These are phyloP conservation scores for Kuschelorhynchus macadamiae DNA, from an alignment of 2,888 invertebrate species.

Conservation along the genomic window DNA sequence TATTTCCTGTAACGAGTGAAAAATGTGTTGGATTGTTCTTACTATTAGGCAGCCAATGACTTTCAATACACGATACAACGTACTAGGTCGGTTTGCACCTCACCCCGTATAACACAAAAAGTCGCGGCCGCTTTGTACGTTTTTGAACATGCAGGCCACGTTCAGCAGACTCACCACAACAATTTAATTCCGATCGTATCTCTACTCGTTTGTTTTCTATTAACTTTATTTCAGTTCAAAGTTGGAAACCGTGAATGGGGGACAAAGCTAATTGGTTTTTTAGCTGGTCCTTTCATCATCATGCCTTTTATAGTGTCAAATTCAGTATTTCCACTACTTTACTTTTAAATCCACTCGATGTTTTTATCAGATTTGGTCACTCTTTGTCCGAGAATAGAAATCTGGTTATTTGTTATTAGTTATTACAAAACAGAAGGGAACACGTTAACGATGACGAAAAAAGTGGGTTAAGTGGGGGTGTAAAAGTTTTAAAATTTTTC, in stretches of 20 bases:
- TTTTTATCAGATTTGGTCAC: conserved; percentile 25
- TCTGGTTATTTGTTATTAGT: conserved; percentile 5
- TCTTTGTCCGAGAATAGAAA: neutral
- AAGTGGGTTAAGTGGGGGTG: too few species aligned
- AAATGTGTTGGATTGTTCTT: too few species aligned
- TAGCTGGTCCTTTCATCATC: conserved; percentile 42
- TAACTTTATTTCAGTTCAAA: conserved; percentile 60
- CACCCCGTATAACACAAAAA: conserved; percentile 33
- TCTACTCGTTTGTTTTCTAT: conserved; percentile 63
- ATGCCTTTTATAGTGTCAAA: conserved; percentile 48
- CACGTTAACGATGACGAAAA: too few species aligned
- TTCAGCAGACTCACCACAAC: conserved; percentile 52
- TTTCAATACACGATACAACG: too few species aligned
- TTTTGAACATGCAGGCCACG: conserved; percentile 57
- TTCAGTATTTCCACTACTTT: conserved; percentile 36
- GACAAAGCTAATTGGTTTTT: conserved; percentile 53
- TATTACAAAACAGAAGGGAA: too few species aligned
- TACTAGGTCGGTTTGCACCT: too few species aligned
- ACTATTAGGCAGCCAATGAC: too few species aligned
- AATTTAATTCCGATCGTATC: conserved; percentile 57
- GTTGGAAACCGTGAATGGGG: conserved; percentile 54
- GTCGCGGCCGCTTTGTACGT: conserved; percentile 34
- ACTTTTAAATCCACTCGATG: conserved; percentile 7
- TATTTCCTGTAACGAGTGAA: too few species aligned
- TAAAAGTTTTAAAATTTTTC: too few species aligned